Conservation (phyloP, 2,113 vertebrate species). For the Echinops telfairi region DNA sequence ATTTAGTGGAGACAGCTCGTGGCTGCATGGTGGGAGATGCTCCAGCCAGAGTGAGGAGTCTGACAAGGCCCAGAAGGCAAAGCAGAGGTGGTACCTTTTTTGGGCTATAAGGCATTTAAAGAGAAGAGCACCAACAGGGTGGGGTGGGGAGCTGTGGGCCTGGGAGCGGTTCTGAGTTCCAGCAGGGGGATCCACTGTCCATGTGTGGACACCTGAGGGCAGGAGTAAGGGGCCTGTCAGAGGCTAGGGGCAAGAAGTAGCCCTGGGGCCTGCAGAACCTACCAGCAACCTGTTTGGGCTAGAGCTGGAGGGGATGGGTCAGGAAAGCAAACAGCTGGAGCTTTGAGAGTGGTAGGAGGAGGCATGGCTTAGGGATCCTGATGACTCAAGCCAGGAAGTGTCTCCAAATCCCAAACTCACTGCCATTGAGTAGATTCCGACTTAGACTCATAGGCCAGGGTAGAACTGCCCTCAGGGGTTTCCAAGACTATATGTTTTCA, state of each 20-base stretch:
- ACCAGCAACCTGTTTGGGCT: neutral
- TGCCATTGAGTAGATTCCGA: too few relatives aligned
- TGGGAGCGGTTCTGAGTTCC: too few relatives aligned
- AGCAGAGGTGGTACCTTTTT: neutral
- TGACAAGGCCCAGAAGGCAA: neutral
- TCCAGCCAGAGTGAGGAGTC: neutral
- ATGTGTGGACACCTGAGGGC: neutral
- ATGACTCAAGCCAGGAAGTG: neutral
- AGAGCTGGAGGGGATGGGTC: neutral
- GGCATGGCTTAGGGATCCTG: neutral
- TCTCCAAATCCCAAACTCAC: too few relatives aligned
- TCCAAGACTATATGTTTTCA: too few relatives aligned
- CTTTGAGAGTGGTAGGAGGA: neutral
- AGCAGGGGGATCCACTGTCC: neutral
- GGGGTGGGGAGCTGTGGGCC: neutral
- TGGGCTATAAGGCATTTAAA: neutral
- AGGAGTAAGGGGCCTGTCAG: neutral
- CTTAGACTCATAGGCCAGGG: too few relatives aligned
- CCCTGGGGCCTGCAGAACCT: neutral
- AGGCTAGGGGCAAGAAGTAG: neutral
- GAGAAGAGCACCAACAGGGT: neutral
- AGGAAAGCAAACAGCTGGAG: neutral
- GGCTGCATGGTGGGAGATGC: neutral
- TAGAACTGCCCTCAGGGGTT: too few relatives aligned
- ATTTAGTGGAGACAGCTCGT: neutral